phyloP scores from a whole-genome alignment of 2,113 vertebrate genomes.

The Acinonyx jubatus region DNA sequence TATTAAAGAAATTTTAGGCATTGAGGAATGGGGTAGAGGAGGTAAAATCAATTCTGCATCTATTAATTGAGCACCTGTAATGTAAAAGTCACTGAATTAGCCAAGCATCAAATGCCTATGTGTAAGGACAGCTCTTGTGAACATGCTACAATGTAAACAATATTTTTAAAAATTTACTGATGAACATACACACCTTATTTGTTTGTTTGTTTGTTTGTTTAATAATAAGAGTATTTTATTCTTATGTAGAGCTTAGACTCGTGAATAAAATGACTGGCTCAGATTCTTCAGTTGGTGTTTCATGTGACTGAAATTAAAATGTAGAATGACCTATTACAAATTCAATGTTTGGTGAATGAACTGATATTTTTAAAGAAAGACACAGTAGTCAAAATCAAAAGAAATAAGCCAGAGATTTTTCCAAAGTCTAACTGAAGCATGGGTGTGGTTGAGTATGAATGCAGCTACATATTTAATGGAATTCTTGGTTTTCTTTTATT shows the following conservation, averaged over 20 bases:
- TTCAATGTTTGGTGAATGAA: neutral
- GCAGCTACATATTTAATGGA: neutral
- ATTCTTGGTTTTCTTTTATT: conserved; percentile 45
- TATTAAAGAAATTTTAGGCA: conserved; percentile 23
- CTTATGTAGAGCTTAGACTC: neutral
- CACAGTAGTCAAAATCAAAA: conserved; percentile 8
- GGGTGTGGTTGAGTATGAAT: neutral
- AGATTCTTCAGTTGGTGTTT: neutral
- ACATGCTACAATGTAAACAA: neutral
- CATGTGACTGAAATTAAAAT: conserved; percentile 25
- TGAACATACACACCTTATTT: neutral
- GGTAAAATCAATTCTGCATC: neutral
- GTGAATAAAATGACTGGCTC: neutral
- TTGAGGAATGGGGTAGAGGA: neutral
- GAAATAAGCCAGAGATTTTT: conserved; percentile 39
- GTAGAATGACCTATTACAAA: neutral
- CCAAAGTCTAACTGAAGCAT: neutral
- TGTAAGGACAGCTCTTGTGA: neutral
- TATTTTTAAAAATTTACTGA: neutral
- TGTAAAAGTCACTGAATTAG: neutral
- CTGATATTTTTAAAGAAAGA: conserved; percentile 32
- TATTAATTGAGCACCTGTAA: neutral
- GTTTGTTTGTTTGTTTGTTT: neutral
- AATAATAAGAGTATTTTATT: neutral
- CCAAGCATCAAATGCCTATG: neutral